Percentiles rank a stretch among this genome's conserved stretches.
These are phyloP conservation scores for Catamblyrhynchus diadema DNA, from an alignment of 2,797 vertebrate genomes.

Conservation along the genomic window DNA sequence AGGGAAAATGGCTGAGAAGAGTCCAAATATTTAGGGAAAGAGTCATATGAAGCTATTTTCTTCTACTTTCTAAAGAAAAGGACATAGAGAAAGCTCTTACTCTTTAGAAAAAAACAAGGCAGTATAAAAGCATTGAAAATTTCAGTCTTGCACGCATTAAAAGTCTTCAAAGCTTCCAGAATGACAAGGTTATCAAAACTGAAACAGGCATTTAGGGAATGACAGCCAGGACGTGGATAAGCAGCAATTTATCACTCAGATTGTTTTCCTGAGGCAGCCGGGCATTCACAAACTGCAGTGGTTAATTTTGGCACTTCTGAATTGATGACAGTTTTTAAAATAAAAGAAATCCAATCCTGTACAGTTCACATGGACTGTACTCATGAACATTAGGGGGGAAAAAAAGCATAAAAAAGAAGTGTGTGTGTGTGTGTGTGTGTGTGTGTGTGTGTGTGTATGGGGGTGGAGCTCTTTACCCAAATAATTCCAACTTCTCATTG, in stretches of 20 bases:
- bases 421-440: not conserved
- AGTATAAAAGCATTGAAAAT: not conserved
- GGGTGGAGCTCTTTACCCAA: not conserved
- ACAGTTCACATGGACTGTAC: not conserved
- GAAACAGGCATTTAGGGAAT: slow-evolving; percentile 1
- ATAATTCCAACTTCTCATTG: not conserved
- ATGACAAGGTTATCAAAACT: slow-evolving; percentile 51
- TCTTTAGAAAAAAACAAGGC: not conserved
- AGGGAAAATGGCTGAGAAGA: not conserved
- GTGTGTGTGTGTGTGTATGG: not conserved
- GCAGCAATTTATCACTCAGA: slow-evolving; percentile 60
- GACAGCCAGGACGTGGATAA: slow-evolving; percentile 39
- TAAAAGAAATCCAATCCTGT: not conserved
- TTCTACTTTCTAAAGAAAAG: not conserved
- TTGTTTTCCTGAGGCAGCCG: slow-evolving; percentile 42
- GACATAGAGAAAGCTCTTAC: not conserved
- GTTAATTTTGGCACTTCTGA: slow-evolving; percentile 46
- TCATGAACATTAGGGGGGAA: not conserved
- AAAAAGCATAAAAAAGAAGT: not conserved
- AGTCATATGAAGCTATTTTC: not conserved
- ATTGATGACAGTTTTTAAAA: not conserved
- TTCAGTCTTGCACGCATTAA: not conserved
- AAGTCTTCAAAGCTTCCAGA: slow-evolving; percentile 29
- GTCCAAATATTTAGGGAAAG: not conserved
- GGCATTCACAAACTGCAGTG: slow-evolving; percentile 25